Percentiles rank a stretch among this genome's conserved stretches.
These are phyloP conservation scores for Diploptera punctata DNA, from an alignment of 2,888 invertebrate species.

Conservation along the genomic window DNA sequence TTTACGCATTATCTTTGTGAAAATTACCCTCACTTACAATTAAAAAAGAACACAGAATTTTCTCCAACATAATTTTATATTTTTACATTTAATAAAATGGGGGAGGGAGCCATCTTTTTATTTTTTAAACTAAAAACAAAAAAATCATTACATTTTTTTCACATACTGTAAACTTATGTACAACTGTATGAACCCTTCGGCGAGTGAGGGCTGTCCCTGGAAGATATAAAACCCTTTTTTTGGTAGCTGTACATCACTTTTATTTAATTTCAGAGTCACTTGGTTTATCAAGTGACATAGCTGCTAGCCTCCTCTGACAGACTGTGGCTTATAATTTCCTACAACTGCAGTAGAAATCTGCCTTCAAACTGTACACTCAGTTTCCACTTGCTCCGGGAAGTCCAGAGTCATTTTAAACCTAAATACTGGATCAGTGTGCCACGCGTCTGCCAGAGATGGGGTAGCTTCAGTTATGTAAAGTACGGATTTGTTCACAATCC, in stretches of 20 bases:
- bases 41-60: constrained; percentile 13
- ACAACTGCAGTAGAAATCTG: too few species aligned
- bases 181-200: constrained; percentile 12
- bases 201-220: not conserved
- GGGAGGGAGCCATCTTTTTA: too few species aligned
- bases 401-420: not conserved
- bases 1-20: constrained; percentile 21
- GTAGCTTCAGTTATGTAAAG: constrained; percentile 12
- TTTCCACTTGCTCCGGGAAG: too few species aligned
- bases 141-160: constrained; percentile 1
- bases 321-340: too few species aligned
- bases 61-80: not conserved
- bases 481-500: constrained; percentile 34
- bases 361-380: too few species aligned
- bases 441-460: not conserved
- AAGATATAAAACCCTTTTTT: not conserved
- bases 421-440: not conserved
- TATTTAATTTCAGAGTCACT: too few species aligned
- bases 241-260: not conserved
- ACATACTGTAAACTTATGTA: constrained; percentile 11
- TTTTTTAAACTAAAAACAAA: constrained; percentile 21
- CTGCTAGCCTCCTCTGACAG: too few species aligned
- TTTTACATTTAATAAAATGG: constrained; percentile 15
- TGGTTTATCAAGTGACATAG: too few species aligned
- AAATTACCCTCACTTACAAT: constrained; percentile 18